phyloP scores from a whole-genome alignment of 1,140 invertebrate genomes.

The Goniozus legneri region DNA sequence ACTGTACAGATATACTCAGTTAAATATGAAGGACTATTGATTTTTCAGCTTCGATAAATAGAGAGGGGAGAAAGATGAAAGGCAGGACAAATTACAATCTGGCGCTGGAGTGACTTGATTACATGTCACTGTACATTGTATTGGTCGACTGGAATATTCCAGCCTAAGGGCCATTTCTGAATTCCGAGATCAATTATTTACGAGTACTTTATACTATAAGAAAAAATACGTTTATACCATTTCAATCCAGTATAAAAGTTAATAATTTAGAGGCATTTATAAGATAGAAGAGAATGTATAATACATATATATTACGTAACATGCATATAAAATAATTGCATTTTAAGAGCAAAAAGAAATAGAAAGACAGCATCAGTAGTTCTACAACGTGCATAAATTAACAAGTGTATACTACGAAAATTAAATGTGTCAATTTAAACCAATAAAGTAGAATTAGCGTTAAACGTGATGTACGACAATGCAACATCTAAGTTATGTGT shows the following conservation, averaged over 20 bases:
- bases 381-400: slow-evolving; percentile 1
- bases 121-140: slow-evolving; percentile 14
- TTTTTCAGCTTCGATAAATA: slow-evolving; percentile 32
- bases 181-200: neutral
- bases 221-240: too few species aligned
- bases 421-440: neutral
- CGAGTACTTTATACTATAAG: too few species aligned
- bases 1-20: slow-evolving; percentile 7
- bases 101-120: slow-evolving; percentile 18
- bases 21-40: slow-evolving; percentile 23
- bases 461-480: neutral
- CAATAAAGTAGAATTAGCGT: neutral
- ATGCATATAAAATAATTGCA: too few species aligned
- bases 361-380: slow-evolving; percentile 15
- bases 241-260: too few species aligned
- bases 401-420: neutral
- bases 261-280: too few species aligned
- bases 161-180: too few species aligned
- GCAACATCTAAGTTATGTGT: too few species aligned
- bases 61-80: slow-evolving; percentile 21
- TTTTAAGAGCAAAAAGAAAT: slow-evolving; percentile 19
- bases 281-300: too few species aligned
- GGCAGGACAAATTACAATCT: slow-evolving; percentile 25
- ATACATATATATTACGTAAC: too few species aligned
- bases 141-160: neutral